These are phyloP conservation scores for Apamea anceps DNA, from an alignment of 2,888 invertebrate genomes.

Conservation along the genomic window DNA sequence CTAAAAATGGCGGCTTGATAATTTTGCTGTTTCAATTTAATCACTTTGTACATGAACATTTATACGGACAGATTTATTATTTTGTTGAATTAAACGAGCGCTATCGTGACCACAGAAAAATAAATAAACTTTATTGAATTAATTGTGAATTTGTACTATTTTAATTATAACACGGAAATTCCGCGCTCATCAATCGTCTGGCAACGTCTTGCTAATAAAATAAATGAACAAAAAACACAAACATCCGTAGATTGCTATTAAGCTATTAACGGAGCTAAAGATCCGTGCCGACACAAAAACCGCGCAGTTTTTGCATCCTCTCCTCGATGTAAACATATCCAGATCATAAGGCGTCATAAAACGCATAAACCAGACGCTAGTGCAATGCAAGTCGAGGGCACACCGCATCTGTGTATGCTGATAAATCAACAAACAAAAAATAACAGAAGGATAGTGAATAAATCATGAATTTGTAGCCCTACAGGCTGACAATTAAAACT, in stretches of 20 bases:
- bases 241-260: constrained; percentile 44
- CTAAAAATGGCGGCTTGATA: constrained; percentile 36
- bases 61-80: constrained; percentile 32
- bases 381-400: constrained; percentile 44
- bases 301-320: constrained; percentile 58
- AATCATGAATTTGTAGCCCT: neutral
- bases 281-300: constrained; percentile 52
- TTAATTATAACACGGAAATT: constrained; percentile 36
- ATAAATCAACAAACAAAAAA: neutral
- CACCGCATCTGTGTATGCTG: constrained; percentile 51
- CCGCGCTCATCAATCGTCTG: constrained; percentile 9
- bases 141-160: constrained; percentile 8
- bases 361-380: constrained; percentile 52
- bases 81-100: constrained; percentile 27
- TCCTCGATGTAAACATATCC: constrained; percentile 52
- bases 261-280: constrained; percentile 41
- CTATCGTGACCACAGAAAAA: constrained; percentile 1
- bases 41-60: constrained; percentile 36
- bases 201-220: constrained; percentile 9
- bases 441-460: constrained; percentile 40
- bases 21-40: constrained; percentile 45
- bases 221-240: constrained; percentile 30
- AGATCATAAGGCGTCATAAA: constrained; percentile 54
- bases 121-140: constrained; percentile 4
- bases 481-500: neutral